These are phyloP conservation scores for Microhierax caerulescens DNA, from an alignment of 2,797 vertebrate species.

Conservation along the genomic window DNA sequence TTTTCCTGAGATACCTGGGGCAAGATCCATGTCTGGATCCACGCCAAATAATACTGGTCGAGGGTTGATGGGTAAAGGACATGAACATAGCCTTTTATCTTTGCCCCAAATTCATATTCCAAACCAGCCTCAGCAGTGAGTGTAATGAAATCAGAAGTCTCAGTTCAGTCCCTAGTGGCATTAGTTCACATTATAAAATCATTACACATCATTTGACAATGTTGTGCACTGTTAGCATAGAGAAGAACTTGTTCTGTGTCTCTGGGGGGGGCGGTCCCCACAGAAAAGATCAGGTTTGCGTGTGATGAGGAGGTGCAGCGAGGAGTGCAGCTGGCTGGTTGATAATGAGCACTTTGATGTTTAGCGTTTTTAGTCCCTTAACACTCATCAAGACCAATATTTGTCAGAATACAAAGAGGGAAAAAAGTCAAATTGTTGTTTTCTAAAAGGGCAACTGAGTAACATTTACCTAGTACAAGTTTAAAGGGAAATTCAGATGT, in stretches of 20 bases:
- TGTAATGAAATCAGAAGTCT: conserved; percentile 78
- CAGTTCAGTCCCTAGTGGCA: conserved; percentile 72
- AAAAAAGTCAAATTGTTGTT: conserved; percentile 54
- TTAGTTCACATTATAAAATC: conserved; percentile 80
- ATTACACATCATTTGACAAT: conserved; percentile 78
- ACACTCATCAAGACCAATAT: conserved; percentile 62
- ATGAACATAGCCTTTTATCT: background rate
- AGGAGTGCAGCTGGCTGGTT: conserved; percentile 64
- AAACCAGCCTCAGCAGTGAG: conserved; percentile 61
- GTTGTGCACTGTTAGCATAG: conserved; percentile 76
- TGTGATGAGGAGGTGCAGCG: conserved; percentile 41
- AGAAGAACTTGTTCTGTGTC: conserved; percentile 75
- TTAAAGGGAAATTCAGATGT: conserved; percentile 56
- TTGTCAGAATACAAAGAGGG: conserved; percentile 55
- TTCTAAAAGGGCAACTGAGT: conserved; percentile 58
- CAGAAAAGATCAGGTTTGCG: conserved; percentile 68
- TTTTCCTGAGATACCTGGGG: background rate
- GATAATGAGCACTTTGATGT: conserved; percentile 72
- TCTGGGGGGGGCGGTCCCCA: conserved; percentile 70
- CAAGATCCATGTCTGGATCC: background rate
- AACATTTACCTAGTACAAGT: conserved; percentile 46
- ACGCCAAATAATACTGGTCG: background rate
- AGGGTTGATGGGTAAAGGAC: conserved; percentile 3
- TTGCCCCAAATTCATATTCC: conserved; percentile 72
- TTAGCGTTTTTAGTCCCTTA: conserved; percentile 43